These are phyloP conservation scores for Pelusios castaneus DNA, from an alignment of 2,113 vertebrate species.

Conservation along the genomic window DNA sequence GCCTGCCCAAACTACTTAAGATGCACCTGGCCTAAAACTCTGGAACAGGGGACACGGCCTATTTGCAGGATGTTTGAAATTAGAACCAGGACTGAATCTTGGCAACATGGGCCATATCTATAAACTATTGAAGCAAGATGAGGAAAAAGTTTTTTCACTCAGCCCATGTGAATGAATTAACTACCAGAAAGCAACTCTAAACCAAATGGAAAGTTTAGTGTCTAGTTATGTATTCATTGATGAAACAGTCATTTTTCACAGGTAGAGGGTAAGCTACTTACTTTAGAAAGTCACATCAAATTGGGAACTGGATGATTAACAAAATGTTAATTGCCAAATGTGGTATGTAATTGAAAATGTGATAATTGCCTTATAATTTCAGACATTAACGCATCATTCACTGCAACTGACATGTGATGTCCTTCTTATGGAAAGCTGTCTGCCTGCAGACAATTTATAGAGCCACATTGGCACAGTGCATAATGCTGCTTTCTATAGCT, in stretches of 20 bases:
- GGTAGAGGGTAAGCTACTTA: conserved; percentile 52
- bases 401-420: conserved; percentile 33
- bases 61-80: not conserved
- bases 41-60: not conserved
- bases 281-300: conserved; percentile 67
- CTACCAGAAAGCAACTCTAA: conserved; percentile 37
- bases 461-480: not conserved
- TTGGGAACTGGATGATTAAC: conserved; percentile 53
- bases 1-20: not conserved
- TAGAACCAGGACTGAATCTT: not conserved
- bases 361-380: conserved; percentile 66
- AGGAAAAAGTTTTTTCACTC: not conserved
- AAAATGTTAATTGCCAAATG: conserved; percentile 71
- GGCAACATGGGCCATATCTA: not conserved
- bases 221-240: conserved; percentile 56
- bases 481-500: conserved; percentile 13
- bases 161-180: conserved; percentile 39
- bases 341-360: conserved; percentile 63
- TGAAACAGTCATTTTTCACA: conserved; percentile 59
- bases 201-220: conserved; percentile 43
- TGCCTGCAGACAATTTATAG: not conserved
- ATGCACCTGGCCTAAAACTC: not conserved
- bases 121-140: not conserved
- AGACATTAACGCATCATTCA: conserved; percentile 57
- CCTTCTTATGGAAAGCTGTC: conserved; percentile 22